Evolutionary conservation across 2,113 vertebrate species (phyloP), one percentile per base, ranked within the genome.

Genomic region (Strigops habroptila): DNA sequence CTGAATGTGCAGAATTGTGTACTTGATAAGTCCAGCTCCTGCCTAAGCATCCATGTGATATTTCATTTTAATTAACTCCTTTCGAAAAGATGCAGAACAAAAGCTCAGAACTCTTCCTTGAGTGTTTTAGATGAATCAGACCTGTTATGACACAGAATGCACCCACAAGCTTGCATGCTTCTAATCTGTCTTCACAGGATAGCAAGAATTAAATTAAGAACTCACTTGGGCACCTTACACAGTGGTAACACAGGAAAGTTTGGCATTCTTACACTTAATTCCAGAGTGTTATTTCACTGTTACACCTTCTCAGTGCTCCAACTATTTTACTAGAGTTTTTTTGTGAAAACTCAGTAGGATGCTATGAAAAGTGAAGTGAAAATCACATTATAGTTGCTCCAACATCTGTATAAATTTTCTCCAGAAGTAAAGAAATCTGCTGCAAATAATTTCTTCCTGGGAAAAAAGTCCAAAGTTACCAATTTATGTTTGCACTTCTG

Each of bases 21-120:
- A 75, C 39, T 85, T 93, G 55, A 93, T 21, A 90, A 95, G 74
- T 44, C 52, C 68, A 82, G 51, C 10, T 71, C 22, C 53, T 93
- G 30, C 82, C 63, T 97, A 69, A 86, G 64, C 73, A 60, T 49
- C 73, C 53, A 37, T 60, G 25, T 67, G 86, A 84, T 92, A 78
- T 90, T 87, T 97, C 28, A 87, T 96, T 95, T 91, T 93, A 97
- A 96, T 91, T 96, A 94, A 94, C 90, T 91, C 41, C 76, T 43
- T 93, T 96, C 53, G 86, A 83, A 93, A 96, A 86, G 60, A 10
- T 53, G 44, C 33, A 77, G 73, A 93, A 70, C 24, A 79, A 93
- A 96, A 93, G 35, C 65, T 90, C 76, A 48, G 65, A 94, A 91
- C 14, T 18, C 84, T 94, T 73, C 81, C 77, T 69, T 53, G 70